phyloP scores from a whole-genome alignment of 1,140 invertebrate genomes.

The Potamilus streckersoni region DNA sequence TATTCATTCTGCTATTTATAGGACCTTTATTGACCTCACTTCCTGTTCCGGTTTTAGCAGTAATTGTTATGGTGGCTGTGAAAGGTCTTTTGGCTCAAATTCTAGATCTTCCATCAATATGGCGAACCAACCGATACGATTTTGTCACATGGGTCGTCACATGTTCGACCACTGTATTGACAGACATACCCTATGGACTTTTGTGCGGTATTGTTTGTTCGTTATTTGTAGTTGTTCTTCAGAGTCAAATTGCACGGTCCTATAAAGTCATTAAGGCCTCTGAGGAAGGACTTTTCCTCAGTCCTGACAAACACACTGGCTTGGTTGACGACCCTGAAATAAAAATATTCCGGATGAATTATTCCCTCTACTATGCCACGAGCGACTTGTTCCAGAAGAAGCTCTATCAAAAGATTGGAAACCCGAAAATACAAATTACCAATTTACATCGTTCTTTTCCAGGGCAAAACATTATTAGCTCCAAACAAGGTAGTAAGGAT shows the following conservation, averaged over 20 bases:
- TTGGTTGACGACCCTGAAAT: conserved; percentile 71
- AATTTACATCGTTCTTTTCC: conserved; percentile 1
- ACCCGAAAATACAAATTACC: conserved; percentile 3
- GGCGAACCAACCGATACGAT: conserved; percentile 69
- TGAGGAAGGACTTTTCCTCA: conserved; percentile 36
- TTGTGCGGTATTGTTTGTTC: conserved; percentile 40
- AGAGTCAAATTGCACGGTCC: conserved; percentile 5
- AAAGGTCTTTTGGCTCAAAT: conserved; percentile 89
- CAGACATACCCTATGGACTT: conserved; percentile 47
- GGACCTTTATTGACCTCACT: conserved; percentile 60
- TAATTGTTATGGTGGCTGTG: conserved; percentile 89
- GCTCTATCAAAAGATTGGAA: neutral
- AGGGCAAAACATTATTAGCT: neutral
- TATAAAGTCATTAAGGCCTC: conserved; percentile 18
- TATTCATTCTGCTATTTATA: conserved; percentile 69
- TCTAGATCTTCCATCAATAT: conserved; percentile 53
- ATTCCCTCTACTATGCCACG: conserved; percentile 21
- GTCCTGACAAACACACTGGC: conserved; percentile 5
- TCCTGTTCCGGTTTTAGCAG: conserved; percentile 79
- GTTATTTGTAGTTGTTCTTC: conserved; percentile 28
- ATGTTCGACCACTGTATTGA: conserved; percentile 36
- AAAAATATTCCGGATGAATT: conserved; percentile 15
- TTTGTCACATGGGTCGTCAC: conserved; percentile 47
- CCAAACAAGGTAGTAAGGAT: conserved; percentile 7
- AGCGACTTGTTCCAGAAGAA: conserved; percentile 10